Base-by-base conservation (phyloP, 2,797 vertebrate species). In the Lemur catta region DNA sequence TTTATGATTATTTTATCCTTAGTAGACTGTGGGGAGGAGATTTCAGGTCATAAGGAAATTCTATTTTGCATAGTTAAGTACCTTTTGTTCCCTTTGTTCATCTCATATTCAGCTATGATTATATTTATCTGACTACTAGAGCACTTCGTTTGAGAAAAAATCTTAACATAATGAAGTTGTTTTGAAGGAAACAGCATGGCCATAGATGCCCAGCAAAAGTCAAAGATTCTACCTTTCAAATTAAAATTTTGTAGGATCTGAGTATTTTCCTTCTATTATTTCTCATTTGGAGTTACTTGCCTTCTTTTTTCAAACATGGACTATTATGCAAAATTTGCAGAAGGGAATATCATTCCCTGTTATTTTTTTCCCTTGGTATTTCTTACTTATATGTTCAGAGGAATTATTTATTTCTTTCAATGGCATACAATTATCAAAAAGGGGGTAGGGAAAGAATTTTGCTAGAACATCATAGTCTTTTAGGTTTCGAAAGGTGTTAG, bases 1-100 rank as follows among this genome's bases (percentile, higher is more conserved):
- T 94, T 93, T 97, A 94, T 71, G 48, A 86, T 87, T 55, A 9
- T 84, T 96, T 91, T 93, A 92, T 89, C 46, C 30, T 95, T 84
- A 90, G 50, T 74, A 93, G 43, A 63, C 55, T 65, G 2, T 90
- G n/a, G 4, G 18, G 63, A 94, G 61, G 65, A 85, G 26, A 88
- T 35, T 61, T 93, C 26, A 26, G 61, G 63, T 86, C 33, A 92
- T 26, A 81, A 59, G 6, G 28, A 92, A 95, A 93, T 52, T 91
- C 52, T 93, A 18, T 41, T 86, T 89, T 91, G 35, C 57, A 74
- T 71, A 93, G 92, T 89, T 96, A 85, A 82, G 81, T 86, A 79
- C 0, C 2, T 61, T 76, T 85, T 72, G 6, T 90, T 80, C 1
- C 33, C 52, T 71, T 78, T 78, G 13, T 24, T 55, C n/a, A 38